phyloP scores from a whole-genome alignment of 1,140 invertebrate species.

The Dendroctonus valens region DNA sequence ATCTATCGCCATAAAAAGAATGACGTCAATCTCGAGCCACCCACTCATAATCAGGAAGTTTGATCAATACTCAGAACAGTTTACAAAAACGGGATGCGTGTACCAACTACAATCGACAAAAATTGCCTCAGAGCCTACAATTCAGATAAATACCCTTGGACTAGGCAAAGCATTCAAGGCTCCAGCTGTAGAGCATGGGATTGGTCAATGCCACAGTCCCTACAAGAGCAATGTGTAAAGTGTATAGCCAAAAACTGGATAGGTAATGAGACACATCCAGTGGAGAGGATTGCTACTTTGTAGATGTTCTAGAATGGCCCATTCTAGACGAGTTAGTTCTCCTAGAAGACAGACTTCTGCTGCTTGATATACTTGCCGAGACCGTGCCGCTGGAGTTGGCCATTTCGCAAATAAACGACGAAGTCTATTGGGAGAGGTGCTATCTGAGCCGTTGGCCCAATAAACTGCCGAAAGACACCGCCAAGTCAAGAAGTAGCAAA shows the following conservation, averaged over 20 bases:
- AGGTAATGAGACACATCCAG: conserved; percentile 8
- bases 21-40: neutral
- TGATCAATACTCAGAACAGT: conserved; percentile 9
- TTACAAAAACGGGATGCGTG: conserved; percentile 10
- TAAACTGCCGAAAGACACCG: conserved; percentile 2
- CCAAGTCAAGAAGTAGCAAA: conserved; percentile 3
- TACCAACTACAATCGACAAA: conserved; percentile 20
- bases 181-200: conserved; percentile 5
- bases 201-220: conserved; percentile 14
- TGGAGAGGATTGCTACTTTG: neutral
- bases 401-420: conserved; percentile 23
- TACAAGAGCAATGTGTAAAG: conserved; percentile 22
- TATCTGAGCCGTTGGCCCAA: conserved; percentile 26
- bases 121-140: conserved; percentile 20
- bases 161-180: no score
- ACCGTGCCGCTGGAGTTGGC: conserved; percentile 17
- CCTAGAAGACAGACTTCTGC: conserved; percentile 18
- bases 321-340: conserved; percentile 25
- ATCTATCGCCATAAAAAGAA: no score
- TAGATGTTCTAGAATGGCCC: conserved; percentile 23
- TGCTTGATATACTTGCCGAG: conserved; percentile 24
- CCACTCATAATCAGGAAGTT: neutral
- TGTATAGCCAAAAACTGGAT: conserved; percentile 25
- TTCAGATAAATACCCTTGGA: neutral
- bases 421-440: conserved; percentile 30